A percentile compares a stretch with the other conserved stretches of the same genome.
phyloP scores from a whole-genome alignment of 2,113 vertebrate genomes.

The Entelurus aequoreus region DNA sequence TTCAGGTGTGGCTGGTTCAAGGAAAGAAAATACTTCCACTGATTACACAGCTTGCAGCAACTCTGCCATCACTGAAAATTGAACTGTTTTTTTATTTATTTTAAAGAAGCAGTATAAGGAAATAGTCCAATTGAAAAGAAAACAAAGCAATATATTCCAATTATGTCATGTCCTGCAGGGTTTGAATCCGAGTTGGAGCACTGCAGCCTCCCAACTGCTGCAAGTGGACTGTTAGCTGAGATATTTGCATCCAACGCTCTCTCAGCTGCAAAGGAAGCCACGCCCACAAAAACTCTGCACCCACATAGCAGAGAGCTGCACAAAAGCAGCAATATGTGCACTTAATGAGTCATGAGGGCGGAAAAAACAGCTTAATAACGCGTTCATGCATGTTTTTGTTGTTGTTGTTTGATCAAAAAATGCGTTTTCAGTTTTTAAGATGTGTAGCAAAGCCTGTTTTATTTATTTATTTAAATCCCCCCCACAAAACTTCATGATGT shows the following conservation, averaged over 20 bases:
- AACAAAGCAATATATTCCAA: conserved; percentile 9
- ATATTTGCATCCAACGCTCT: conserved; percentile 65
- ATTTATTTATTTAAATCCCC: too few relatives aligned
- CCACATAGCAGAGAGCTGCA: conserved; percentile 57
- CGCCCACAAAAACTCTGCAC: conserved; percentile 48
- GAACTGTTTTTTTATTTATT: too few relatives aligned
- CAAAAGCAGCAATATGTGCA: neutral
- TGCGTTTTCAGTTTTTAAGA: too few relatives aligned
- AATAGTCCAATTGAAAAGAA: neutral
- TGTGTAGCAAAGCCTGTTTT: too few relatives aligned
- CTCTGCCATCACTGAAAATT: neutral
- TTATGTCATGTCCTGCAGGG: conserved; percentile 28
- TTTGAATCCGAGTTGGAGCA: conserved; percentile 62
- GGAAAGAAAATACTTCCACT: neutral
- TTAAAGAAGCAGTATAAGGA: neutral
- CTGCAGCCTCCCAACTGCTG: conserved; percentile 60
- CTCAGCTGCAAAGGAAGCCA: conserved; percentile 50
- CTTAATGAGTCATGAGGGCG: neutral
- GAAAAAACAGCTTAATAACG: neutral
- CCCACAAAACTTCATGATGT: too few relatives aligned
- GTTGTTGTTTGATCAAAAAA: too few relatives aligned
- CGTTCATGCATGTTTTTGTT: neutral
- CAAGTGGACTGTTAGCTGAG: conserved; percentile 37
- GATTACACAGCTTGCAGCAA: neutral
- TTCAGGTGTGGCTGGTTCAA: neutral